A percentile compares a stretch with the other conserved stretches of the same genome.
These are phyloP conservation scores for Heliconius ismenius DNA, from an alignment of 2,888 invertebrate species.

Conservation along the genomic window DNA sequence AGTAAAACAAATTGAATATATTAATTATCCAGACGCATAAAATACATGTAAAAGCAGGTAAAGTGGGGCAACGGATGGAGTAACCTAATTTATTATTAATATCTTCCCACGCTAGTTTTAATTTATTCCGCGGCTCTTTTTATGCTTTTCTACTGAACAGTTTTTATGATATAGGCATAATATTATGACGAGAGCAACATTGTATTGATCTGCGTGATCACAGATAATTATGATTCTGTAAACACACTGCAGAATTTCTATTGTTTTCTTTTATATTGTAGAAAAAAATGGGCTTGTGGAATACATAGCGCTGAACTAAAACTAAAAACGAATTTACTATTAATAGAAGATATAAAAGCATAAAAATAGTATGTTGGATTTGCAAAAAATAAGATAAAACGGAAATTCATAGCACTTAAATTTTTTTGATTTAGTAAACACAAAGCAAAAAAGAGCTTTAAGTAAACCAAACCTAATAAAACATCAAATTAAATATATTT, in stretches of 20 bases:
- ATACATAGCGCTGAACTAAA: not conserved
- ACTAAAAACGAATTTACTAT: not conserved
- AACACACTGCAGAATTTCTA: not conserved
- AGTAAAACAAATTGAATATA: slow-evolving; percentile 24
- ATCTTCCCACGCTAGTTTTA: slow-evolving; percentile 36
- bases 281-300: not conserved
- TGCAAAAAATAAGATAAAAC: too few species aligned
- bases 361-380: too few species aligned
- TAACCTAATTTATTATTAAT: slow-evolving; percentile 40
- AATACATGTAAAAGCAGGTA: slow-evolving; percentile 24
- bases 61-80: slow-evolving; percentile 36
- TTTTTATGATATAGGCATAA: slow-evolving; percentile 7
- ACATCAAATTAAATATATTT: slow-evolving; percentile 6
- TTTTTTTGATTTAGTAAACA: not conserved
- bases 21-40: slow-evolving; percentile 18
- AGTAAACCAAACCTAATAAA: not conserved
- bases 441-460: not conserved
- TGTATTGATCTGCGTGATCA: not conserved
- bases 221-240: not conserved
- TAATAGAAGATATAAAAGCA: too few species aligned
- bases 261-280: not conserved
- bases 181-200: slow-evolving; percentile 3
- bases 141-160: slow-evolving; percentile 31
- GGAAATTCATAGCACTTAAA: not conserved
- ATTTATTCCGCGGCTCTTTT: slow-evolving; percentile 33